These are phyloP conservation scores for Polydrusus tereticollis DNA, from an alignment of 2,888 invertebrate species.

Conservation along the genomic window DNA sequence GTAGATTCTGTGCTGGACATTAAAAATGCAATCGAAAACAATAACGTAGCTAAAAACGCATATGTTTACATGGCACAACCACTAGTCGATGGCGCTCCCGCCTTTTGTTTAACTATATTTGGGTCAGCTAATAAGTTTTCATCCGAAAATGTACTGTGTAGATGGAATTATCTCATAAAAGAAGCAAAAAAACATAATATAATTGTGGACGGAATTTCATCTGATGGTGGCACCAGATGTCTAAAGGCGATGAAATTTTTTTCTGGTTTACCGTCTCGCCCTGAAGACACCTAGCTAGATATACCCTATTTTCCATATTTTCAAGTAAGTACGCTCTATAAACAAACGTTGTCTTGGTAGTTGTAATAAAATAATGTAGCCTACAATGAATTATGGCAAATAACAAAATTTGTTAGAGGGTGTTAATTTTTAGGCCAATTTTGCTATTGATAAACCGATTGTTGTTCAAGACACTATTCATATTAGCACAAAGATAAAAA, in stretches of 20 bases:
- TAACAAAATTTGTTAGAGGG: neutral
- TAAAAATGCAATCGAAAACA: neutral
- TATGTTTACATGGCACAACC: neutral
- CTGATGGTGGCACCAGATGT: conserved; percentile 4
- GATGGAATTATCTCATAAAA: neutral
- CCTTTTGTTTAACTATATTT: neutral
- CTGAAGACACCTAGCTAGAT: no score
- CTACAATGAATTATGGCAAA: neutral
- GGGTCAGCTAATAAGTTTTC: neutral
- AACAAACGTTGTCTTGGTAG: neutral
- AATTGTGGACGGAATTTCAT: neutral
- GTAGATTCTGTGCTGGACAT: neutral
- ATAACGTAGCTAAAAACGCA: neutral
- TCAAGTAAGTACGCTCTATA: neutral
- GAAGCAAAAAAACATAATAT: neutral
- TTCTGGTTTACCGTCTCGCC: neutral
- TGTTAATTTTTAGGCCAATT: neutral
- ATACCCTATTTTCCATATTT: neutral
- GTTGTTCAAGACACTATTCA: neutral
- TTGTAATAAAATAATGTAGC: neutral
- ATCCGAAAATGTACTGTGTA: neutral
- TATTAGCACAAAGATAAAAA: neutral
- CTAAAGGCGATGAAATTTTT: neutral
- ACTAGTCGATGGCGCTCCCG: neutral
- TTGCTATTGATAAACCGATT: neutral